Evolutionary conservation across 92 coral and sea anemone genomes (phyloP).

Genomic region (Metridium senile): DNA sequence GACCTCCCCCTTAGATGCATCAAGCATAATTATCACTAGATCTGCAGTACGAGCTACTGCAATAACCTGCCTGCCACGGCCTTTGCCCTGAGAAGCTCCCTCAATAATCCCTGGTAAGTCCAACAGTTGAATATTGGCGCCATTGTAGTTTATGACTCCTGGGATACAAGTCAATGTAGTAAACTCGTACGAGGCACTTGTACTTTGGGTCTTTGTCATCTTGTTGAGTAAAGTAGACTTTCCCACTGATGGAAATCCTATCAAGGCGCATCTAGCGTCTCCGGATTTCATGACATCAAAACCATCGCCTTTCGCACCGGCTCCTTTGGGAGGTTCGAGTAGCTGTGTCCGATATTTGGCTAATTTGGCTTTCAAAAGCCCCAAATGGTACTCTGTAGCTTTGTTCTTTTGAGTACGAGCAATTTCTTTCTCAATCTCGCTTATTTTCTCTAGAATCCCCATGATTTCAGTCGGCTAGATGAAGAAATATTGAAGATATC

Average conservation of each 20-base stretch:
- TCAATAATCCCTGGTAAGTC: slow-evolving; percentile 98
- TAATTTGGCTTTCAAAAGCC: slow-evolving; percentile 91
- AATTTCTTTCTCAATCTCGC: slow-evolving; percentile 93
- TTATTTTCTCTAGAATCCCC: slow-evolving; percentile 95
- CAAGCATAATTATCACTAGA: slow-evolving; percentile 95
- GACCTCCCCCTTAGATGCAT: slow-evolving; percentile 88
- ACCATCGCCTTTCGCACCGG: slow-evolving; percentile 96
- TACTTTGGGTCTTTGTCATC: slow-evolving; percentile 85
- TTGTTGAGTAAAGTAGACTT: slow-evolving; percentile 93
- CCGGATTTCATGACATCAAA: slow-evolving; percentile 99
- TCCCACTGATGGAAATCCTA: slow-evolving; percentile 98
- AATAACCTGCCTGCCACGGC: slow-evolving; percentile 91
- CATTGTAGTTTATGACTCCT: slow-evolving; percentile 89
- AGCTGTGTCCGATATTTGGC: slow-evolving; percentile 97
- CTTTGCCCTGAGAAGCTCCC: slow-evolving; percentile 96
- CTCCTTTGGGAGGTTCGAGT: slow-evolving; percentile 82
- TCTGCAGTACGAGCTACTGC: slow-evolving; percentile 99
- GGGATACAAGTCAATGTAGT: slow-evolving; percentile 98
- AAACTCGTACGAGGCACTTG: slow-evolving; percentile 93
- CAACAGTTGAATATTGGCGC: slow-evolving; percentile 93
- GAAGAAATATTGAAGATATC: not conserved
- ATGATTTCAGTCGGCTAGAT: slow-evolving; percentile 22
- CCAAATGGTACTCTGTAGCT: slow-evolving; percentile 97
- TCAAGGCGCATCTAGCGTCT: slow-evolving; percentile 95
- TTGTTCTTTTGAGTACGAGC: slow-evolving; percentile 98